A percentile compares a stretch with the other conserved stretches of the same genome.
Evolutionary conservation across 2,797 vertebrate genomes (phyloP).

Genomic region (Pipistrellus pipistrellus): DNA sequence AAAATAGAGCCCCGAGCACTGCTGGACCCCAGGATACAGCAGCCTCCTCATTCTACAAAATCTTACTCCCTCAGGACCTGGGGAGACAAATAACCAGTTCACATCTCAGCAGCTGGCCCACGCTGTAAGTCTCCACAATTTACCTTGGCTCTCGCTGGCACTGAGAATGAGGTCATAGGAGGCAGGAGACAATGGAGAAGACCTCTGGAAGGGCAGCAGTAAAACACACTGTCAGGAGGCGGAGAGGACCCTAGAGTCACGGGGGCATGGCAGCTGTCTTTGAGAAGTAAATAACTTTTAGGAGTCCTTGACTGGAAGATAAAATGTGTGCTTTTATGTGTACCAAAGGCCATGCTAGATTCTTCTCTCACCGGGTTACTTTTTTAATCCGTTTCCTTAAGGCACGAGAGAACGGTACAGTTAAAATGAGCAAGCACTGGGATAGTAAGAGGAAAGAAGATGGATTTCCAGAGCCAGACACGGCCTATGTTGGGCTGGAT

Average conservation of each 20-base stretch:
- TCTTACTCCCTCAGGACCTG: background rate
- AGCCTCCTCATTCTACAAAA: background rate
- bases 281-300: slow-evolving; percentile 76
- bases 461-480: background rate
- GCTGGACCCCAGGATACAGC: background rate
- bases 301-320: slow-evolving; percentile 57
- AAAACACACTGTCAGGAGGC: slow-evolving; percentile 26
- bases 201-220: slow-evolving; percentile 54
- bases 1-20: background rate
- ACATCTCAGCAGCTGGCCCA: slow-evolving; percentile 52
- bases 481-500: background rate
- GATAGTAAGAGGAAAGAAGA: background rate
- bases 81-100: slow-evolving; percentile 61
- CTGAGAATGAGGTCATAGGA: slow-evolving; percentile 77
- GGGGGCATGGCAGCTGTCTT: slow-evolving; percentile 54
- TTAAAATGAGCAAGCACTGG: background rate
- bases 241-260: slow-evolving; percentile 39
- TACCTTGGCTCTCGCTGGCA: slow-evolving; percentile 69
- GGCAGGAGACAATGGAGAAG: slow-evolving; percentile 58
- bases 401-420: background rate
- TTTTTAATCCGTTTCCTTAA: slow-evolving; percentile 50
- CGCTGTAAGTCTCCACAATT: slow-evolving; percentile 67
- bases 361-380: slow-evolving; percentile 25
- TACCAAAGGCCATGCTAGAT: slow-evolving; percentile 43
- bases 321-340: slow-evolving; percentile 52